Evolutionary conservation across 64 coral and sea anemone genomes (phyloP), one percentile per base, ranked within the genome.

Genomic region (Cladopsammia gracilis): DNA sequence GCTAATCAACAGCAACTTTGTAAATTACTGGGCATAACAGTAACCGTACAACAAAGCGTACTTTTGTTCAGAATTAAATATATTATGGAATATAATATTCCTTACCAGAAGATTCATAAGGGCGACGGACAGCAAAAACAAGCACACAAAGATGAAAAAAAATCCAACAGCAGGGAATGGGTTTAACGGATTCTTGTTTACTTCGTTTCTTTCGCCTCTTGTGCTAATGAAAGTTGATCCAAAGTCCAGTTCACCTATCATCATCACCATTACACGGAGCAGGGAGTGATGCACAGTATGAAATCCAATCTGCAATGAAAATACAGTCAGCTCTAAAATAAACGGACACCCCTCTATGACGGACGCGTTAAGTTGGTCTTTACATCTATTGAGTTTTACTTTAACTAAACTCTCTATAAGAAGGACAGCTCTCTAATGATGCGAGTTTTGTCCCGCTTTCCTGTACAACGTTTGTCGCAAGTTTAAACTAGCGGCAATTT

Each of bases 91-190:
- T 34, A 34, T 34, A 34, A 34, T 2, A 6, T 79, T 67, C 50
- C 94, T 83, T 77, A 96, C 94, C 94, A 96, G n/a, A 18, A 96
- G 78, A 53, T 93, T 96, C 77, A 89, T 89, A 3, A 96, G 62
- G 0, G 87, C 86, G 9, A 96, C 54, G 9, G 78, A 52, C 76
- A 96, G 58, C n/a, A 22, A 93, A 77, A 47, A 84, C 26, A 64
- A 89, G 23, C 89, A 93, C 25, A 86, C 13, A 59, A 87, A 89
- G 52, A 71, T 58, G 52, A 93, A 93, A 6, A 70, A 13, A 25
- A 48, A 85, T 2, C 67, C 83, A 11, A 65, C 58, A 2, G 22
- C 18, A 10, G 90, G 84, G 44, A 92, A 75, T 20, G 85, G 90
- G 79, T 96, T 92, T 14, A 78, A 19, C 23, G 69, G 23, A 18